phyloP scores from a whole-genome alignment of 2,113 vertebrate species.

The Prolemur simus region DNA sequence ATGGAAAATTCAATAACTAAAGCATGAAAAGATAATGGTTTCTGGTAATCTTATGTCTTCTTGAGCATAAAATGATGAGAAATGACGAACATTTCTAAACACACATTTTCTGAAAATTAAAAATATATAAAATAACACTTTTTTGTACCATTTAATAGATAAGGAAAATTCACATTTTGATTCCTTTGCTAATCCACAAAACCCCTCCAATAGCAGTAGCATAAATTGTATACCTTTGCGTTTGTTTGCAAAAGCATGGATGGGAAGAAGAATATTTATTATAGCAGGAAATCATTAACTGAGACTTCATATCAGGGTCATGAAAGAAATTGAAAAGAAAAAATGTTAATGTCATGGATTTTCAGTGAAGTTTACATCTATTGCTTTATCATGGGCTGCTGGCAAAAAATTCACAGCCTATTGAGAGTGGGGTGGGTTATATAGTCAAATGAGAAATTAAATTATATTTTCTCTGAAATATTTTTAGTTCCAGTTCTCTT shows the following conservation, averaged over 20 bases:
- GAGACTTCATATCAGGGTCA: not conserved
- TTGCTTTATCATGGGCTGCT: not conserved
- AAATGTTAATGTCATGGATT: not conserved
- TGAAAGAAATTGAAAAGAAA: not conserved
- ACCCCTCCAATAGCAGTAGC: not conserved
- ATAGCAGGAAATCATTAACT: not conserved
- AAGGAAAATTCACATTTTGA: not conserved
- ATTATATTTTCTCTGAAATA: not conserved
- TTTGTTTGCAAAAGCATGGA: not conserved
- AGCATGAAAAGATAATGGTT: not conserved
- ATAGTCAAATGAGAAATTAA: not conserved
- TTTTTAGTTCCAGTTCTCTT: not conserved
- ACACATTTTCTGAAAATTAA: not conserved
- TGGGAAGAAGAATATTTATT: not conserved
- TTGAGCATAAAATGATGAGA: not conserved
- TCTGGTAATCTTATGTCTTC: not conserved
- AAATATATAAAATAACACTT: not conserved
- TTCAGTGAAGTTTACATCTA: not conserved
- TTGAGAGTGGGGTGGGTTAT: rapidly evolving
- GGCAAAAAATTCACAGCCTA: not conserved
- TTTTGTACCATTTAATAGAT: not conserved
- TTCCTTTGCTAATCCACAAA: not conserved
- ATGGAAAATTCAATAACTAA: not conserved
- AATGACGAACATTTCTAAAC: not conserved
- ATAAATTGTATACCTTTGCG: not conserved